These are phyloP conservation scores for Pediacus dermestoides DNA, from an alignment of 2,888 invertebrate species.

Conservation along the genomic window DNA sequence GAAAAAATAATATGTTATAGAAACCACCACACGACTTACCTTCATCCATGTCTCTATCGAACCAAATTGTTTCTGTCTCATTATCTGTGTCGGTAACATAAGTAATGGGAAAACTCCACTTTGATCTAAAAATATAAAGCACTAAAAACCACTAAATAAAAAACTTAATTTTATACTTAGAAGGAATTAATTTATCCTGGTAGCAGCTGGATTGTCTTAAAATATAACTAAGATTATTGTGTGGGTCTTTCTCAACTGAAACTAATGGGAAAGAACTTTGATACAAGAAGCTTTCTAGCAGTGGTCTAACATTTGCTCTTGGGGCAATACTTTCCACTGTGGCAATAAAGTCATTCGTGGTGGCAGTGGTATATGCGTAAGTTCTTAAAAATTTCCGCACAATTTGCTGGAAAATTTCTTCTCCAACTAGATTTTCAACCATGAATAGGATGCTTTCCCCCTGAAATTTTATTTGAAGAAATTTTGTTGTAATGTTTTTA, in stretches of 20 bases:
- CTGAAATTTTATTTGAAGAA: too few relatives aligned
- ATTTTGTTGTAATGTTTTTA: too few relatives aligned
- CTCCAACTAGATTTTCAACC: not conserved
- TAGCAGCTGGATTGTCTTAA: not conserved
- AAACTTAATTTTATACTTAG: not conserved
- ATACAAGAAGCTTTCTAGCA: slow-evolving; percentile 1
- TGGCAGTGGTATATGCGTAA: not conserved
- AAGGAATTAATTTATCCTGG: not conserved
- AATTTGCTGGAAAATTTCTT: not conserved
- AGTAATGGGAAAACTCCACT: not conserved
- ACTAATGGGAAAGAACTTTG: not conserved
- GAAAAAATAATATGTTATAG: not conserved
- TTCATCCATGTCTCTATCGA: slow-evolving; percentile 1
- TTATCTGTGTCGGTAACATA: not conserved
- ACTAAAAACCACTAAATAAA: not conserved
- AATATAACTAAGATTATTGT: not conserved
- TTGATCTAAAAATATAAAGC: not conserved
- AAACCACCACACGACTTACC: not conserved
- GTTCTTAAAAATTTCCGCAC: not conserved
- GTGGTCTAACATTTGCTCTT: not conserved
- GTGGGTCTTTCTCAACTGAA: not conserved
- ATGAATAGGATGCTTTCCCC: not conserved
- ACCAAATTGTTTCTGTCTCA: slow-evolving; percentile 1
- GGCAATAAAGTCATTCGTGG: slow-evolving; percentile 2
- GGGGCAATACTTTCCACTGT: not conserved